phyloP scores from a whole-genome alignment of 1,140 invertebrate species.

The Papilio machaon region DNA sequence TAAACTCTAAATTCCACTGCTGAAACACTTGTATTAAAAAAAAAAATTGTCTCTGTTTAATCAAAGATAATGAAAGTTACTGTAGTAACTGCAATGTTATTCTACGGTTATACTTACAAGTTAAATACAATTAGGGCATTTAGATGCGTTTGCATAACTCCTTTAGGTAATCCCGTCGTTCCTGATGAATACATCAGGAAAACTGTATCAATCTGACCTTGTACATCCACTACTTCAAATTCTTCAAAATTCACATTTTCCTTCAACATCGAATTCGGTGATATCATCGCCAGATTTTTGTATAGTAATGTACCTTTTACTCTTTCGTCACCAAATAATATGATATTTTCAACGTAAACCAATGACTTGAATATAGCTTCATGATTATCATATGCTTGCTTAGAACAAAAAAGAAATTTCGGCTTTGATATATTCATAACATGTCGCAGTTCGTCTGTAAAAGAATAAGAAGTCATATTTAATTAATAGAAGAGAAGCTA shows the following conservation, averaged over 20 bases:
- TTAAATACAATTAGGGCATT: constrained; percentile 80
- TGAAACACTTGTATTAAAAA: no score
- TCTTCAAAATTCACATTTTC: constrained; percentile 53
- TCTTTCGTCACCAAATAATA: constrained; percentile 54
- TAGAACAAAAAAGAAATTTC: constrained; percentile 74
- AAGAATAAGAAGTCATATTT: background rate
- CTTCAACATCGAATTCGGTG: constrained; percentile 20
- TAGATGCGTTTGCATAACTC: constrained; percentile 87
- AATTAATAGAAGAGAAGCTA: background rate
- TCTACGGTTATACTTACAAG: constrained; percentile 47
- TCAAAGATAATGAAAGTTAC: no score
- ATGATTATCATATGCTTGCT: constrained; percentile 52
- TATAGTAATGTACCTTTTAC: constrained; percentile 42
- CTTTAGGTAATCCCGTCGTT: constrained; percentile 90
- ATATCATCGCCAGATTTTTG: constrained; percentile 50
- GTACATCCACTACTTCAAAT: constrained; percentile 59
- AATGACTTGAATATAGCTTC: constrained; percentile 45
- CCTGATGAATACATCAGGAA: constrained; percentile 84
- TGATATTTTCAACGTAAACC: constrained; percentile 49
- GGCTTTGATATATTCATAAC: constrained; percentile 79
- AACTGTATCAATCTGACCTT: constrained; percentile 62
- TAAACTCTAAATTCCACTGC: no score
- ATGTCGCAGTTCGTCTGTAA: constrained; percentile 80
- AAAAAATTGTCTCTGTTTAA: no score
- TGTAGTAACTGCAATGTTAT: no score